Conservation (phyloP, 2,888 invertebrate genomes). For the Andrena hattorfiana region DNA sequence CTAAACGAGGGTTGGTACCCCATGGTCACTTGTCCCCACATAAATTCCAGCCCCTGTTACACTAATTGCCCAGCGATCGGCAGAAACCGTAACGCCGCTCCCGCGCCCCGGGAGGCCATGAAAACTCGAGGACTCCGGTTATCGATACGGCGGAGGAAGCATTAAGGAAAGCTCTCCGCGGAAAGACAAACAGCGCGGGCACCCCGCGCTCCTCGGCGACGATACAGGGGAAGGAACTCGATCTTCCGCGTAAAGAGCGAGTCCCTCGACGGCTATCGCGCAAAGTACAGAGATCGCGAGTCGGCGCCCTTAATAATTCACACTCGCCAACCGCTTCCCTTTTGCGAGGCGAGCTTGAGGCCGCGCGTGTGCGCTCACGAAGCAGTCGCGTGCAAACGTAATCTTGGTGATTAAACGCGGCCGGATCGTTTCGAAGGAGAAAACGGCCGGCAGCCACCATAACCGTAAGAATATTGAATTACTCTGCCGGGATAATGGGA, state of each 20-base stretch:
- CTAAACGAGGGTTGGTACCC: constrained; percentile 8
- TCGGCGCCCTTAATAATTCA: not conserved
- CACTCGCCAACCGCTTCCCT: not conserved
- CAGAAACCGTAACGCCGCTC: constrained; percentile 15
- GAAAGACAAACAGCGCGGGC: constrained; percentile 13
- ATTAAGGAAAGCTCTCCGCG: constrained; percentile 3
- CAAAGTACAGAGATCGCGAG: not conserved
- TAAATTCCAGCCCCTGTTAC: constrained; percentile 18
- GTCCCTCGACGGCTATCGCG: not conserved
- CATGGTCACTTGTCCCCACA: not conserved
- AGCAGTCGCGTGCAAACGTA: constrained; percentile 16
- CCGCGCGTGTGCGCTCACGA: constrained; percentile 1
- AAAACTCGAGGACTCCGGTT: not conserved
- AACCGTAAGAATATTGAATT: constrained; percentile 51
- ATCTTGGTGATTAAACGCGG: constrained; percentile 22
- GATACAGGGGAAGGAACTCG: not conserved
- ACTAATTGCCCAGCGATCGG: constrained; percentile 57
- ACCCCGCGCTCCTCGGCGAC: not conserved
- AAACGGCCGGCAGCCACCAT: not conserved
- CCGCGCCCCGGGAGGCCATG: not conserved
- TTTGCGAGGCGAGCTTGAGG: constrained; percentile 5
- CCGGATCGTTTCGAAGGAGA: constrained; percentile 21
- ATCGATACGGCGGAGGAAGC: constrained; percentile 1
- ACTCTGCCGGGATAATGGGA: constrained; percentile 34
- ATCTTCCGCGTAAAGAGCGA: not conserved